phyloP scores from a whole-genome alignment of 53 echinoderm and acorn worm genomes.

The Pentamera pediparva region DNA sequence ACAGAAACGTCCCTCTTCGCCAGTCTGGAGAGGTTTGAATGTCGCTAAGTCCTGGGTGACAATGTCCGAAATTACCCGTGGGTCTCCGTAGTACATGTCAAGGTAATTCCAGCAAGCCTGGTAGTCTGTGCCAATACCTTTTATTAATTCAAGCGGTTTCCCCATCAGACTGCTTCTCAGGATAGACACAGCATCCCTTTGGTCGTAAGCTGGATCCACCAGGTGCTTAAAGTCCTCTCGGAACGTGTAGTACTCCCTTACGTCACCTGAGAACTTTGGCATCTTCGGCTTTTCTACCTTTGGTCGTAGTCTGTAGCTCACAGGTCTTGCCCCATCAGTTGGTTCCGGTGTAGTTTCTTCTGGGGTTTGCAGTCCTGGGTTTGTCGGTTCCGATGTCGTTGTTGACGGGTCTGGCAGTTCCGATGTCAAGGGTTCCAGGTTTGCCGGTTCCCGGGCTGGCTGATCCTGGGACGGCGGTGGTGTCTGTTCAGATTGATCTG shows the following conservation, averaged over 20 bases:
- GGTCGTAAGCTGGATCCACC: slow-evolving; percentile 32
- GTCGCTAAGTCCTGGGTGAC: slow-evolving; percentile 43
- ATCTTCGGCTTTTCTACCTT: slow-evolving; percentile 48
- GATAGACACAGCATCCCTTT: slow-evolving; percentile 41
- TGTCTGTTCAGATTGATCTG: not conserved
- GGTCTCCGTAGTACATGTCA: slow-evolving; percentile 44
- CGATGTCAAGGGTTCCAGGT: not conserved
- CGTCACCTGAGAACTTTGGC: slow-evolving; percentile 42
- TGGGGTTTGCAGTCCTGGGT: not conserved
- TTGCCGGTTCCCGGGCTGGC: not conserved
- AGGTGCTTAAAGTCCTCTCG: slow-evolving; percentile 35
- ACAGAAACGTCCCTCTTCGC: slow-evolving; percentile 52
- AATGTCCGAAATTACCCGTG: slow-evolving; percentile 47
- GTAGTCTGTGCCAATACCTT: slow-evolving; percentile 49
- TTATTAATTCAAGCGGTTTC: slow-evolving; percentile 28
- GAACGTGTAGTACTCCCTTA: slow-evolving; percentile 38
- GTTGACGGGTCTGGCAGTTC: not conserved
- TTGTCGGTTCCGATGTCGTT: not conserved
- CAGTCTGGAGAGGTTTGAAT: slow-evolving; percentile 42
- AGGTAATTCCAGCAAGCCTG: slow-evolving; percentile 31
- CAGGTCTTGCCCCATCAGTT: no score
- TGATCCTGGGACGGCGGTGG: not conserved
- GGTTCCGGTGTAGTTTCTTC: no score
- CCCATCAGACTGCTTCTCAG: slow-evolving; percentile 27
- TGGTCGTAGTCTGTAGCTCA: no score